These are phyloP conservation scores for Prostheceraeus crozeri DNA, from an alignment of 2,888 invertebrate species.

Conservation along the genomic window DNA sequence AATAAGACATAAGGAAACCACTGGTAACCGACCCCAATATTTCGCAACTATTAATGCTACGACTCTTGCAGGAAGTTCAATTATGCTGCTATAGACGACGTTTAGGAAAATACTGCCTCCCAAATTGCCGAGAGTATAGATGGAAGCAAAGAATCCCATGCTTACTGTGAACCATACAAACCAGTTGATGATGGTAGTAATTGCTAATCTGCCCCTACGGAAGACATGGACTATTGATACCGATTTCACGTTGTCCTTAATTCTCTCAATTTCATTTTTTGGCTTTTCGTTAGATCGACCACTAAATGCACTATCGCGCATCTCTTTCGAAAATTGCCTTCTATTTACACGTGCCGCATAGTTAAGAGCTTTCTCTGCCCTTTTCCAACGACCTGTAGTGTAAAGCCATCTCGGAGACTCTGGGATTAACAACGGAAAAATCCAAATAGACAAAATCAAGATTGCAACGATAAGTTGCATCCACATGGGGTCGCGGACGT, in stretches of 20 bases:
- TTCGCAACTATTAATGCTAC: not conserved
- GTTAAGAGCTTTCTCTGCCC: slow-evolving; percentile 22
- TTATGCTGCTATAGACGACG: not conserved
- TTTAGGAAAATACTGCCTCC: slow-evolving; percentile 26
- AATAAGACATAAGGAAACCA: not conserved
- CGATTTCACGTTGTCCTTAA: no score
- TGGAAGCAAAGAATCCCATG: slow-evolving; percentile 20
- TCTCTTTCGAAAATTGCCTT: slow-evolving; percentile 16
- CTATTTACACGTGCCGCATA: not conserved
- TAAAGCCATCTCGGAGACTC: slow-evolving; percentile 31
- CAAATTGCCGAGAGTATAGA: not conserved
- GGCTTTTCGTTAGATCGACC: no score
- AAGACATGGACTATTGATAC: not conserved
- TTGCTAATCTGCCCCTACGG: not conserved
- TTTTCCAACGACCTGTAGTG: not conserved
- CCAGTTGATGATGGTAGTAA: slow-evolving; percentile 3
- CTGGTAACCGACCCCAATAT: slow-evolving; percentile 13
- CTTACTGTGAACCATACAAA: slow-evolving; percentile 5
- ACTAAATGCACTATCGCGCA: not conserved
- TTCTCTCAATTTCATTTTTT: no score
- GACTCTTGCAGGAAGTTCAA: slow-evolving; percentile 28
- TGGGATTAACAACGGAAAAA: not conserved
- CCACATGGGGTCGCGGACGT: slow-evolving; percentile 17
- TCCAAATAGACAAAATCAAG: no score
- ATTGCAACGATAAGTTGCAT: slow-evolving; percentile 7